phyloP scores from a whole-genome alignment of 2,113 vertebrate genomes.

The Plecturocebus donacophilus region DNA sequence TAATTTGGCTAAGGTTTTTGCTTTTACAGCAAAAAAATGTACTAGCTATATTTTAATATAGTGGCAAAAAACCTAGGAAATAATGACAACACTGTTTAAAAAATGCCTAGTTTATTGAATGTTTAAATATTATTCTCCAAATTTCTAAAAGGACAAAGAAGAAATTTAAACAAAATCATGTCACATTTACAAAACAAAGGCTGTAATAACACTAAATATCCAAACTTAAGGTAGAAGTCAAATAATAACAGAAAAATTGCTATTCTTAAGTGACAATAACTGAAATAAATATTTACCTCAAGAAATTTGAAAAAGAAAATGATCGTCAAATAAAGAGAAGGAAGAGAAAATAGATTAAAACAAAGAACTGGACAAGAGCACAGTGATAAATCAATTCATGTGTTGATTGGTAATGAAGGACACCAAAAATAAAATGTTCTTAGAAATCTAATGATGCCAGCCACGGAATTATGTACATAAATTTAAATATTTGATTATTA shows the following conservation, averaged over 20 bases:
- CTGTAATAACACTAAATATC: neutral
- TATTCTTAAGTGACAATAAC: neutral
- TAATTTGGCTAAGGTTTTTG: no score
- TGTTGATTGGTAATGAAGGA: conserved; percentile 22
- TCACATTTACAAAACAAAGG: neutral
- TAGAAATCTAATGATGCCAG: conserved; percentile 11
- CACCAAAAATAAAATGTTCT: neutral
- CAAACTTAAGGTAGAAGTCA: neutral
- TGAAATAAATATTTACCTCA: neutral
- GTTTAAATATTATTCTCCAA: neutral
- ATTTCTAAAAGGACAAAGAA: neutral
- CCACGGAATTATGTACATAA: conserved; percentile 15
- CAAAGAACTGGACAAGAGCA: neutral
- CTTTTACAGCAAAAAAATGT: neutral
- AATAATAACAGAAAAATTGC: conserved; percentile 38
- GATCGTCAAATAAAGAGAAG: neutral
- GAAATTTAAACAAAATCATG: neutral
- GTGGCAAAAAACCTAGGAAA: neutral
- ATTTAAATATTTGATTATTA: conserved; percentile 39
- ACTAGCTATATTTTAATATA: neutral
- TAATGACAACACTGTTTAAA: neutral
- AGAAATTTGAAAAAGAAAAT: conserved; percentile 13
- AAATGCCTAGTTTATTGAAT: neutral
- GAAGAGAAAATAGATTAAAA: neutral
- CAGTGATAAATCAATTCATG: neutral